Evolutionary conservation across 2,888 invertebrate species (phyloP).

Genomic region (Orgyia antiqua): DNA sequence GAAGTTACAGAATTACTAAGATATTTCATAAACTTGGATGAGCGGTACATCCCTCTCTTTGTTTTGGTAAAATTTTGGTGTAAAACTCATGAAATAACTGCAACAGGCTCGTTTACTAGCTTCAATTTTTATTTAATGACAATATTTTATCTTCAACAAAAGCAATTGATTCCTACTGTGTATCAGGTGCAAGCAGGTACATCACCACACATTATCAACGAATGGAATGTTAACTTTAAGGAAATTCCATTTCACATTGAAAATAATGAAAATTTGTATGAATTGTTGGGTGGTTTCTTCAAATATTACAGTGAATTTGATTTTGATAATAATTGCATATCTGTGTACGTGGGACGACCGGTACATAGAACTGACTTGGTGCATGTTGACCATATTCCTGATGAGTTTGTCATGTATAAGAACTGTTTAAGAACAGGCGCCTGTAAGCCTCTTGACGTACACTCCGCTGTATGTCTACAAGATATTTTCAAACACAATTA

Average conservation of each 20-base stretch:
- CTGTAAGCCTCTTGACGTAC: slow-evolving; percentile 1
- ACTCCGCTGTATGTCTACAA: slow-evolving; percentile 5
- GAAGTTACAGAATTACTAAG: no score
- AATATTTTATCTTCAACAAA: slow-evolving; percentile 27
- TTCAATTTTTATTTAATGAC: slow-evolving; percentile 12
- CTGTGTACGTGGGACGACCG: slow-evolving; percentile 25
- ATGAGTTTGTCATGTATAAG: slow-evolving; percentile 10
- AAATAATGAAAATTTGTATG: slow-evolving; percentile 6
- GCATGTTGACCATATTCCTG: slow-evolving; percentile 7
- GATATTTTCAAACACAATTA: slow-evolving; percentile 7
- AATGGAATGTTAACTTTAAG: slow-evolving; percentile 6
- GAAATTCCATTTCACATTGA: neutral
- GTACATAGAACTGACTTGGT: slow-evolving; percentile 5
- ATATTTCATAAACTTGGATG: slow-evolving; percentile 5
- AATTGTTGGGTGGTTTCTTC: slow-evolving; percentile 22
- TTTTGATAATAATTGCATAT: slow-evolving; percentile 16
- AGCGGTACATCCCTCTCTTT: slow-evolving; percentile 2
- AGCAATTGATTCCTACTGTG: slow-evolving; percentile 4
- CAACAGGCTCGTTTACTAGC: slow-evolving; percentile 2
- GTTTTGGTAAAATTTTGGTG: slow-evolving; percentile 10
- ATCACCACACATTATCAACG: neutral
- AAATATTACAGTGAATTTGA: slow-evolving; percentile 21
- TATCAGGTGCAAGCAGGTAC: slow-evolving; percentile 2
- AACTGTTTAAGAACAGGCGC: neutral
- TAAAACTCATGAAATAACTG: slow-evolving; percentile 4